Evolutionary conservation across 2,888 invertebrate species (phyloP), one percentile per base, ranked within the genome.

Genomic region (Tetranychus truncatus): DNA sequence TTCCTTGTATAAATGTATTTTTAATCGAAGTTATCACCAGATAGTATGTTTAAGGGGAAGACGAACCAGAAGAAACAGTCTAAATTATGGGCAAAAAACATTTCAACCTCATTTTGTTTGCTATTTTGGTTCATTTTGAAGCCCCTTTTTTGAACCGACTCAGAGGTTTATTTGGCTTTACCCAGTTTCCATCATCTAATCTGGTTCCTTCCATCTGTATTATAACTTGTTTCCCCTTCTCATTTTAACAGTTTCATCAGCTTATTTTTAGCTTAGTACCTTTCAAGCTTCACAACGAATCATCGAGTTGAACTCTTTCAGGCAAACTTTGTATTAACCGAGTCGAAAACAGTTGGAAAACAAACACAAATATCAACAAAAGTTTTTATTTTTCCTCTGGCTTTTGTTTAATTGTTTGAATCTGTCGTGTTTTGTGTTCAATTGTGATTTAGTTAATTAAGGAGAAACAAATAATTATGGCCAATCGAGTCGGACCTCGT

Each of bases 401-500:
- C 34, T 34, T 34, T 34, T 34, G 34, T 34, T 34, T 34, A 34
- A 34, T 34, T 34, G 9, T 55, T 55, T 55, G 2, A 55, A 9
- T 55, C 55, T 15, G 9, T 15, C 7, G 55, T 55, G 55, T 55
- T 15, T 5, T 55, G 55, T 55, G 55, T 15, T 55, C 34, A 55
- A 55, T 15, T 55, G 9, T 55, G 15, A 9, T 55, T 55, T 55
- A 55, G 55, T 55, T 55, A 55, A 55, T 55, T 55, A 9, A 55
- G 9, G 2, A 55, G 15, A 55, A 55, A 55, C 55, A 55, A 55
- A 55, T 15, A 15, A 55, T 3, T 15, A 74, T 74, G 74, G 74
- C 74, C 69, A 74, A 74, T 69, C 66, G 74, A 24, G 67, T 74
- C 11, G 74, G 74, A 45, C 44, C 66, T 45, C 74, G 74, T 67